Evolutionary conservation across 2,888 invertebrate genomes (phyloP), one percentile per base, ranked within the genome.

Genomic region (Brachycybe producta): DNA sequence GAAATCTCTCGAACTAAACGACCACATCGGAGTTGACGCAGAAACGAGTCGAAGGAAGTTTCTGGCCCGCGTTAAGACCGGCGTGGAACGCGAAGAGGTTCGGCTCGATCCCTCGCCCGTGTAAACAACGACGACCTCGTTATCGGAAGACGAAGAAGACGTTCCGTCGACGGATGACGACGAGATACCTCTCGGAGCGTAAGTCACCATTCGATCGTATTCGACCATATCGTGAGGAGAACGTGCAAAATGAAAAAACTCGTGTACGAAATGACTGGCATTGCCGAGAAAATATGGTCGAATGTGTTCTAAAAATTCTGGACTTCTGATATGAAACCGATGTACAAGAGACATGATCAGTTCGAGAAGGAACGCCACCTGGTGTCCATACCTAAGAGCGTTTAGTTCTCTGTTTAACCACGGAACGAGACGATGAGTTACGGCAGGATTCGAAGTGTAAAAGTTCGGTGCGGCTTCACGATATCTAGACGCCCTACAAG

Each of bases 321-420:
- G 63, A 53, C 67, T 65, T 30, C 57, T 59, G 27, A 70, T 67
- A 8, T 62, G 56, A 52, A 60, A 64, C 17, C 81, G 78, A 56
- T 71, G 73, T 54, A 83, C 73, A 46, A 80, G 69, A 38, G 79
- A 78, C 61, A 82, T 68, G 52, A 91, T 81, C 21, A 78, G 70
- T 51, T 79, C 64, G 61, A 82, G 64, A 1, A 85, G 79, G 59
- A 78, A 77, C 24, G 61, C 59, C 7, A 57, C 58, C 49, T 62
- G 63, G 30, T 61, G 60, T 36, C 61, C 57, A 24, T 61, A 59
- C 23, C 87, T 67, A 46, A 90, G 72, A 53, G 80, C 84, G 58
- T 78, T 76, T 26, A 94, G 70, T 67, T 94, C 92, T 55, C 94
- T 74, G 65, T 82, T 82, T 27, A 94, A 70, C 87, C 90, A 94